Evolutionary conservation across 2,797 vertebrate genomes (phyloP).

Genomic region (Gymnodraco acuticeps): DNA sequence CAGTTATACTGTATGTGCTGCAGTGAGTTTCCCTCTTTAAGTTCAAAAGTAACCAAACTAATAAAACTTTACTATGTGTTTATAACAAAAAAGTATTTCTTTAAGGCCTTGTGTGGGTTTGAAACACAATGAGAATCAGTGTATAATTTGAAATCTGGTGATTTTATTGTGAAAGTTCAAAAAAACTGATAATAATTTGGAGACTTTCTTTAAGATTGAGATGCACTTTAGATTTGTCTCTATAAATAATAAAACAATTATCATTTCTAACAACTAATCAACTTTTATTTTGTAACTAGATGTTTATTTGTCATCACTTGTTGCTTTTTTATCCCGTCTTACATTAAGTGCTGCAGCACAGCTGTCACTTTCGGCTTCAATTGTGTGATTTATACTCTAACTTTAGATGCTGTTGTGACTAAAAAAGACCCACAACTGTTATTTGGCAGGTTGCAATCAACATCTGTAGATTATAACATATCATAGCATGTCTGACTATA

Average conservation of each 20-base stretch:
- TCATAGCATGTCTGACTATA: not conserved
- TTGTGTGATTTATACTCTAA: not conserved
- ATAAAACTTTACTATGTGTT: constrained; percentile 2
- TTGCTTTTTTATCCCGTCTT: constrained; percentile 5
- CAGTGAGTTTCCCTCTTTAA: not conserved
- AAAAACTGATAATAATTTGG: not conserved
- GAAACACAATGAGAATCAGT: not conserved
- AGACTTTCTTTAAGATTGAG: not conserved
- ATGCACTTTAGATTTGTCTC: not conserved
- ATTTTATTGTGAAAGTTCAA: not conserved
- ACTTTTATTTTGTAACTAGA: constrained; percentile 22
- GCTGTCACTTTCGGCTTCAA: constrained; percentile 14
- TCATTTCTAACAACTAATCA: constrained; percentile 12
- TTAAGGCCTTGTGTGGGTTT: not conserved
- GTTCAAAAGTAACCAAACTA: not conserved
- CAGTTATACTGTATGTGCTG: constrained; percentile 15
- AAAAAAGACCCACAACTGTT: constrained; percentile 13
- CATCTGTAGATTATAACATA: not conserved
- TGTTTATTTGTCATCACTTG: constrained; percentile 13
- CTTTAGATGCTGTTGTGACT: constrained; percentile 5
- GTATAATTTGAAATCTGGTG: not conserved
- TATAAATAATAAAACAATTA: constrained; percentile 5
- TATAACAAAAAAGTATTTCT: not conserved
- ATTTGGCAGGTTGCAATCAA: constrained; percentile 10
- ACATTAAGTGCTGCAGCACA: not conserved